Evolutionary conservation across 1,140 invertebrate species (phyloP), one percentile per base, ranked within the genome.

Genomic region (Xylocopa sonorina): DNA sequence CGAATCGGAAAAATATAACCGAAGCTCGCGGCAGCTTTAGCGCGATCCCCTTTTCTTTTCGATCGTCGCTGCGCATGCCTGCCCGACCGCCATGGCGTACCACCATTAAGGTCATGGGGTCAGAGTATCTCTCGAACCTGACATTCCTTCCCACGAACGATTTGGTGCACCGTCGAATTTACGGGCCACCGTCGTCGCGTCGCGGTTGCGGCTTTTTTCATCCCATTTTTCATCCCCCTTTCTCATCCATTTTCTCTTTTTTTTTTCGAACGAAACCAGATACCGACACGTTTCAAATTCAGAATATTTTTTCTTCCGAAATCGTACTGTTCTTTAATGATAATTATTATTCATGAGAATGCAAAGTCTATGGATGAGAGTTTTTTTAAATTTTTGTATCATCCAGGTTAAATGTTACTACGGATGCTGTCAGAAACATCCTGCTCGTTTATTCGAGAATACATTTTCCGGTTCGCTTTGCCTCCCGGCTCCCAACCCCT

Each of bases 1-100:
- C n/a, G n/a, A n/a, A 38, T 46, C 29, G 69, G 81, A 73, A 83
- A 68, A 78, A 73, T 78, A 73, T 58, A 64, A n/a, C n/a, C n/a
- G n/a, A 78, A 46, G 41, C 53, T 63, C 46, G 50, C 24, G 32
- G 18, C 48, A 34, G 75, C 51, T 84, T 77, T 74, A 43, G 50
- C 81, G 43, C 69, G 82, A 73, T 78, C n/a, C 53, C 27, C 41
- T 16, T 55, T 21, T 38, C 51, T 67, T 58, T 78, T 24, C 53
- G 14, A 57, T 16, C 55, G 46, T 50, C 32, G 73, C 34, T 53
- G 81, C 68, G 75, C 55, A 57, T 32, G 76, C 32, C 24, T 43
- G 46, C n/a, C 16, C 32, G 32, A 24, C 32, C 55, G 57, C 46
- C 68, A 43, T 62, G 68, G 43, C 46, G 50, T 46, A 21, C 32